These are phyloP conservation scores for Drosophila hydei DNA, from an alignment of 1,140 invertebrate genomes.

Conservation along the genomic window DNA sequence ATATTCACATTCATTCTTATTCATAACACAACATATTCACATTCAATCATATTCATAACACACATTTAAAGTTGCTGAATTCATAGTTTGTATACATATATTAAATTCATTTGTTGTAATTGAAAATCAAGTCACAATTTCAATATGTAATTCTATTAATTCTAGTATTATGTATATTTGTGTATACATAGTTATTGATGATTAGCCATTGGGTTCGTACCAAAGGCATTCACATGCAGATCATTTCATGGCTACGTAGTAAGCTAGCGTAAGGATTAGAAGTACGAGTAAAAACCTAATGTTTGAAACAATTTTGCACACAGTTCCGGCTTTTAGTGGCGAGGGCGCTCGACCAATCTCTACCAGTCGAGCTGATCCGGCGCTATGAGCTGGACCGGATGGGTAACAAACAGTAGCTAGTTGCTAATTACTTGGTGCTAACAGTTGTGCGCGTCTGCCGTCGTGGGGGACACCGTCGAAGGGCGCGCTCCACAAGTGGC, in stretches of 20 bases:
- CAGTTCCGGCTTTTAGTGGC: constrained; percentile 36
- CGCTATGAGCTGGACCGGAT: constrained; percentile 12
- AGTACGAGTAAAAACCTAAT: constrained; percentile 42
- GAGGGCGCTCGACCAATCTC: neutral
- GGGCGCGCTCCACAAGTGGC: constrained; percentile 80
- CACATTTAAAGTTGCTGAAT: constrained; percentile 6
- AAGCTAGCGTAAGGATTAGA: constrained; percentile 50
- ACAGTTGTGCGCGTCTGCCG: constrained; percentile 67
- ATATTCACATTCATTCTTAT: neutral
- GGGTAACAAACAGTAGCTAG: constrained; percentile 28
- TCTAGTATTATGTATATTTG: constrained; percentile 3
- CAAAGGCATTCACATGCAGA: constrained; percentile 57
- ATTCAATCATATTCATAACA: neutral
- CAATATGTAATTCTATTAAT: constrained; percentile 31
- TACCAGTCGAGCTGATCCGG: constrained; percentile 1
- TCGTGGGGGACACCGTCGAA: constrained; percentile 77
- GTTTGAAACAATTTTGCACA: constrained; percentile 63
- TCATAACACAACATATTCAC: neutral
- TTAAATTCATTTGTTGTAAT: constrained; percentile 49
- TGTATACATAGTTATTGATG: constrained; percentile 30
- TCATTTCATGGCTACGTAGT: constrained; percentile 49
- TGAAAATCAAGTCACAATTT: constrained; percentile 46
- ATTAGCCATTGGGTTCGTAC: constrained; percentile 23
- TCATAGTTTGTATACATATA: constrained; percentile 31
- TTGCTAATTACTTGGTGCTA: constrained; percentile 38